A percentile compares a stretch with the other conserved stretches of the same genome.
Evolutionary conservation across 2,888 invertebrate genomes (phyloP).

Genomic region (Stictocephala bisonia): DNA sequence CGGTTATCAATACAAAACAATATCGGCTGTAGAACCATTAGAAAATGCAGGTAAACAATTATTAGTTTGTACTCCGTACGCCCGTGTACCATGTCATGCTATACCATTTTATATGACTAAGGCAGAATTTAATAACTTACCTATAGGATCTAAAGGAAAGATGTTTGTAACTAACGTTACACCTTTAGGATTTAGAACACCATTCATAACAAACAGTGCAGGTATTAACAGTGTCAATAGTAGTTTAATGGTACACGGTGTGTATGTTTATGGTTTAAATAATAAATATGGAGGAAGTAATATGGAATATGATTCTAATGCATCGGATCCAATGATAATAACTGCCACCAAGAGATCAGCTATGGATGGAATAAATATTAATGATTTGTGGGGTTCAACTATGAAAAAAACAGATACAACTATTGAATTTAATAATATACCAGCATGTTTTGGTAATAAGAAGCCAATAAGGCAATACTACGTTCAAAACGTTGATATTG

Average conservation of each 20-base stretch:
- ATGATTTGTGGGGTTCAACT: not conserved
- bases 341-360: not conserved
- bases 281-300: constrained; percentile 3
- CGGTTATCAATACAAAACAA: constrained; percentile 14
- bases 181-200: constrained; percentile 6
- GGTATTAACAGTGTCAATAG: constrained; percentile 3
- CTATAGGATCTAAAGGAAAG: not conserved
- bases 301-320: not conserved
- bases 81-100: not conserved
- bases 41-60: not conserved
- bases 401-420: not conserved
- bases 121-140: constrained; percentile 10
- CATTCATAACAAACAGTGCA: constrained; percentile 10
- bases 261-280: constrained; percentile 7
- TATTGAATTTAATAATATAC: not conserved
- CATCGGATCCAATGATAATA: not conserved
- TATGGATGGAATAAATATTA: not conserved
- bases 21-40: not conserved
- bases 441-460: constrained; percentile 8
- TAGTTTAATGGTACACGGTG: not conserved
- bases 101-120: constrained; percentile 11
- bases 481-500: not conserved
- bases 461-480: not conserved
- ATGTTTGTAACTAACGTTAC: not conserved
- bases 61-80: not conserved